phyloP scores from a whole-genome alignment of 2,113 vertebrate genomes.

The Hylia prasina region DNA sequence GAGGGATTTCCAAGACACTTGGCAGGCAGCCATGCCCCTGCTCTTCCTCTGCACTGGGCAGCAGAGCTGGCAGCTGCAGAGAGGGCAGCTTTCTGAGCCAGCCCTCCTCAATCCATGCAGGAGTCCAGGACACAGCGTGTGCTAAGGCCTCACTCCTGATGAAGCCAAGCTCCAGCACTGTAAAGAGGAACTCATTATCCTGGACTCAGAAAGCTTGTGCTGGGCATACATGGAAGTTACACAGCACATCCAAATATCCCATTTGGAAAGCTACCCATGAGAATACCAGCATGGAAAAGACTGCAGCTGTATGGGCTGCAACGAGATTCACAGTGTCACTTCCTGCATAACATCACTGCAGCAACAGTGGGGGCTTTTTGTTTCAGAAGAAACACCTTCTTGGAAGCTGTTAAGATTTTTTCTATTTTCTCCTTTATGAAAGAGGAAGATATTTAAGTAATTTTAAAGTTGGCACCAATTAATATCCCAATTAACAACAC shows the following conservation, averaged over 20 bases:
- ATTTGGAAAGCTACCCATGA: neutral
- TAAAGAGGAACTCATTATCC: neutral
- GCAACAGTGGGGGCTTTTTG: accelerated
- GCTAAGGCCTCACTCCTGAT: neutral
- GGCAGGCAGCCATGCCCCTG: neutral
- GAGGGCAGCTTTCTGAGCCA: neutral
- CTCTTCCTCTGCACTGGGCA: neutral
- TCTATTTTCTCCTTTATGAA: neutral
- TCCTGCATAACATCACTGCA: neutral
- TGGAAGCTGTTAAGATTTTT: neutral
- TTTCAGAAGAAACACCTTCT: neutral
- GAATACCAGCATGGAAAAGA: neutral
- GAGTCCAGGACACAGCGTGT: accelerated
- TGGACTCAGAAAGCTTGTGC: neutral
- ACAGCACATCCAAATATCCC: neutral
- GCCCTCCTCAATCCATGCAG: accelerated
- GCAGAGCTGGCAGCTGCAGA: neutral
- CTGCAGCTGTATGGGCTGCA: neutral
- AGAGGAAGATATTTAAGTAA: neutral
- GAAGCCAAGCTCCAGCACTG: neutral
- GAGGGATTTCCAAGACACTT: neutral
- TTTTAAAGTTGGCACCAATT: neutral
- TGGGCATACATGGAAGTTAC: too few relatives aligned
- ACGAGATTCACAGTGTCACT: neutral
- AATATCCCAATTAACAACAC: neutral